Base-by-base conservation (phyloP, 92 coral and sea anemone species). In the Actinernus sp. region DNA sequence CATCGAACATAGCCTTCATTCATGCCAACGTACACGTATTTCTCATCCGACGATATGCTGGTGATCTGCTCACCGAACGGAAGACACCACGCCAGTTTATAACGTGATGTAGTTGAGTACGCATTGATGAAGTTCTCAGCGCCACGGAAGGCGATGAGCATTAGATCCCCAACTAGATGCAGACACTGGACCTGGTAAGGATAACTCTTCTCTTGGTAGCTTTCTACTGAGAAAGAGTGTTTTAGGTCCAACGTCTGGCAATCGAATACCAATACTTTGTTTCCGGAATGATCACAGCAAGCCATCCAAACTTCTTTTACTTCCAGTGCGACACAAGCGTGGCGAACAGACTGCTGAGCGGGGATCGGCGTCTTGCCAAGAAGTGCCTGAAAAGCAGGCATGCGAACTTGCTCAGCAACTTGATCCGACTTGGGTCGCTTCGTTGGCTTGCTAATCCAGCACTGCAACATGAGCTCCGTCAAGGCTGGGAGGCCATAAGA, bases 401-500 rank as follows among this genome's bases (percentile, higher is more conserved):
- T 82, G 13, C 92, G 67, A 16, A 94, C 82, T 49, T 94, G 98
- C 20, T 82, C 79, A 22, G 89, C 92, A 43, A 94, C 69, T 52
- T 79, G 64, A 21, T 45, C 73, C 8, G 90, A 48, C 25, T 67
- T 76, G 26, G 97, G 98, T 58, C 98, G 67, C 58, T 17, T 56
- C 13, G 78, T 87, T 31, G 98, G 94, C 27, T 84, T 89, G 71
- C 74, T 74, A 16, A 52, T 65, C 92, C 91, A 78, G 47, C 95
- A 94, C 24, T 73, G 90, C 23, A 83, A 82, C 98, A 94, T 94
- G 4, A 94, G 81, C 54, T 82, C 93, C 9, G 98, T 87, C 73
- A 94, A 59, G 22, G 85, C 76, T 44, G 94, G 95, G 13, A 94
- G 89, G 12, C 98, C 98, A 75, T 78, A 78, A 11, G 48, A 44